Base-by-base conservation (phyloP, 2,797 vertebrate genomes). In the Cyclopterus lumpus region DNA sequence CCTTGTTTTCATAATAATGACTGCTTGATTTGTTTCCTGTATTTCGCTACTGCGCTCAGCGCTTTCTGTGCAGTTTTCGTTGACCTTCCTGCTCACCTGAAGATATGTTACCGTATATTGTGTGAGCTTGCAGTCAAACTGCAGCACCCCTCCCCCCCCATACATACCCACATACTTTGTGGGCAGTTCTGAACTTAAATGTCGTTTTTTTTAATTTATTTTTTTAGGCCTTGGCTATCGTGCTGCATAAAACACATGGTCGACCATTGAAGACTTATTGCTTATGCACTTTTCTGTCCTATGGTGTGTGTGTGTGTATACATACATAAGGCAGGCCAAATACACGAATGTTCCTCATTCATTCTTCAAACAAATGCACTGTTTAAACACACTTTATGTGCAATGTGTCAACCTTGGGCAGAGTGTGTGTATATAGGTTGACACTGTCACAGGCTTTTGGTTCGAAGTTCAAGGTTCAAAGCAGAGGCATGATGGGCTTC, bases 71-170 rank as follows among this genome's bases (percentile, higher is more conserved):
- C 62, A 60, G 40, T 69, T 63, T 65, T n/a, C 67, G 46, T 6
- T 87, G 71, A 88, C 83, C 81, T 89, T 85, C 62, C 69, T 80
- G 42, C 61, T 80, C 67, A 85, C 85, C 73, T 85, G 82, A 82
- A 24, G 62, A 67, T 76, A 5, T 20, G 22, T n/a, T 8, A 51
- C 55, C 44, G 46, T 69, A 26, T 15, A 26, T 15, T 71, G 53
- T 36, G 53, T 67, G 74, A 73, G 38, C 42, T 14, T 40, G 38
- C 34, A 36, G 34, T 40, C 38, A 40, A 40, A 40, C 14, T 40
- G 38, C 38, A 40, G 38, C 14, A 0, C 15, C 44, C 44, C 16
- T 46, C 8, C 15, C 18, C 18, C 18, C 7, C 44, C 44, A 5
- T 44, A 7, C 44, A 5, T 14, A 40, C 16, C 16, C 18, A 6